Percentiles rank a stretch among this genome's conserved stretches.
Conservation (phyloP, 2,888 invertebrate genomes). For the Cordilura impudica region DNA sequence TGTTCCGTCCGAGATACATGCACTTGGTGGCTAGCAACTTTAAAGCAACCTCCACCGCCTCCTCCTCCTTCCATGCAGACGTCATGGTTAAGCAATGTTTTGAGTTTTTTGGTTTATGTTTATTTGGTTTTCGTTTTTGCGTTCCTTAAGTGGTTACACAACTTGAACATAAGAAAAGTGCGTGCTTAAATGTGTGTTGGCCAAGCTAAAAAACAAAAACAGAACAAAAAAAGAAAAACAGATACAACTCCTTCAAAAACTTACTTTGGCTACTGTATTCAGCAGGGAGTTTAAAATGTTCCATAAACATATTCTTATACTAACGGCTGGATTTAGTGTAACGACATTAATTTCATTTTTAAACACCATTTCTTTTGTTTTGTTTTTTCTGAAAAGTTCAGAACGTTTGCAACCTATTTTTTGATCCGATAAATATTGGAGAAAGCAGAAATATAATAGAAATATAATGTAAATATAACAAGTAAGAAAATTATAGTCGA, state of each 20-base stretch:
- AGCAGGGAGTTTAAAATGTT: conserved; percentile 9
- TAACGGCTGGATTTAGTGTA: neutral
- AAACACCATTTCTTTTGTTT: neutral
- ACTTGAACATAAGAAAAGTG: conserved; percentile 48
- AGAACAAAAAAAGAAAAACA: conserved; percentile 31
- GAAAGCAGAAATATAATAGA: no score
- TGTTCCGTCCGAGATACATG: neutral
- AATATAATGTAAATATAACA: no score
- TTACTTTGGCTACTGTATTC: conserved; percentile 46
- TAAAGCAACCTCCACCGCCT: conserved; percentile 2
- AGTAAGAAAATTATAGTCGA: no score
- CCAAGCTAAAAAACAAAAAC: conserved; percentile 36
- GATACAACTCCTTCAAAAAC: conserved; percentile 23
- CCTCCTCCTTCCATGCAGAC: conserved; percentile 15
- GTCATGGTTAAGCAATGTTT: conserved; percentile 37
- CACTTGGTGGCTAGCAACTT: conserved; percentile 9
- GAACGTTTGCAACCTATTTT: no score
- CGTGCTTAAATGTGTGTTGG: conserved; percentile 57
- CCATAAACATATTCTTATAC: neutral
- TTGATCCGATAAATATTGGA: no score
- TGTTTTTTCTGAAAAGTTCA: no score
- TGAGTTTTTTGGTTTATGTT: conserved; percentile 12
- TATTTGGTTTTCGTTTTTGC: conserved; percentile 4
- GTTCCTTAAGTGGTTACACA: conserved; percentile 44
- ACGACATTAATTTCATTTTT: neutral